Evolutionary conservation across 2,113 vertebrate genomes (phyloP), one percentile per base, ranked within the genome.

Genomic region (Tupaia tana): DNA sequence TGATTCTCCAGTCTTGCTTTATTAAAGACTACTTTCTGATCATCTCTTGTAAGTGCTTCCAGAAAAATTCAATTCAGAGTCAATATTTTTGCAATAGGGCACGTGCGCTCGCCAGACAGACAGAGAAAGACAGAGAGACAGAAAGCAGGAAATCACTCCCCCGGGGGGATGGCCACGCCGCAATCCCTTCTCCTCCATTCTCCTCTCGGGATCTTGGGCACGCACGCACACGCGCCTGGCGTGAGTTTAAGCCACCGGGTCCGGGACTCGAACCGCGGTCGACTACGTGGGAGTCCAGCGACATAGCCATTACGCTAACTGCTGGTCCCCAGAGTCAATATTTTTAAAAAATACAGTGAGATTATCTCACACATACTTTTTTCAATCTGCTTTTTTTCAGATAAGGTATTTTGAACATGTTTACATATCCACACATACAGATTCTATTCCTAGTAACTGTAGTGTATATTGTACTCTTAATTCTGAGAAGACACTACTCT

Each of bases 41-140:
- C 59, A 7, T 75, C 43, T 82, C 27, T 89, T 94, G 3, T 56
- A 3, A 77, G 19, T 85, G 59, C 19, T 90, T 91, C 7, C 12
- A 93, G 81, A 90, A 92, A 87, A 59, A 92, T 20, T 86, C 54
- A 29, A 27, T 80, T 84, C 34, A 83, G 80, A 61, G 71, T 89
- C 24, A 87, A 22, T 63, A 13, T 43, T 73, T 56, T 54, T 67
- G n/a, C n/a, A n/a, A n/a, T n/a, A n/a, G n/a, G n/a, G n/a, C n/a
- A n/a, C n/a, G n/a, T n/a, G n/a, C n/a, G n/a, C n/a, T n/a, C n/a
- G n/a, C n/a, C n/a, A n/a, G n/a, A n/a, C n/a, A n/a, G n/a, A n/a
- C n/a, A n/a, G n/a, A n/a, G n/a, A n/a, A n/a, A n/a, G n/a, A n/a
- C n/a, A n/a, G n/a, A n/a, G n/a, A n/a, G n/a, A n/a, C n/a, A n/a